phyloP scores from a whole-genome alignment of 2,888 invertebrate species.

The Ennomos fuscantarius region DNA sequence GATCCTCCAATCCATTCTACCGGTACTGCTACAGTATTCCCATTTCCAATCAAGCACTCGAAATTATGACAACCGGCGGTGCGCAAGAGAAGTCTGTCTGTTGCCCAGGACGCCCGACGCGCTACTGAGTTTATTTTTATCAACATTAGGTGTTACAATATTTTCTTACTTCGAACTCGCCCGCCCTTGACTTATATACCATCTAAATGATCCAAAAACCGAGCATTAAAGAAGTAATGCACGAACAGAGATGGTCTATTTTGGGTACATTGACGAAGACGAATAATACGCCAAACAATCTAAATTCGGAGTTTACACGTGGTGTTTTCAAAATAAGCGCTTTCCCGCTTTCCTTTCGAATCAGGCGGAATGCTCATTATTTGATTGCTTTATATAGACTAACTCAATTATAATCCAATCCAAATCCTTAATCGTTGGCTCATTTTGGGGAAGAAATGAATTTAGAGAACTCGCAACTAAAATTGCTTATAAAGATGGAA shows the following conservation, averaged over 20 bases:
- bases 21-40: conserved; percentile 14
- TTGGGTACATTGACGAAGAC: conserved; percentile 36
- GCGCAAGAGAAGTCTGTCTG: conserved; percentile 22
- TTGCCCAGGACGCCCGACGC: conserved; percentile 46
- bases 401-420: no score
- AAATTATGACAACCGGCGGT: conserved; percentile 10
- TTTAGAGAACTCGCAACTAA: no score
- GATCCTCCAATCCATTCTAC: conserved; percentile 23
- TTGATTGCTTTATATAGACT: no score
- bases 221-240: conserved; percentile 31
- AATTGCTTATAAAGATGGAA: no score
- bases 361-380: no score
- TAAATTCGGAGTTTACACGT: conserved; percentile 22
- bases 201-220: conserved; percentile 45
- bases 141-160: conserved; percentile 73
- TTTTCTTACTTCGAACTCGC: conserved; percentile 60
- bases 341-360: not conserved
- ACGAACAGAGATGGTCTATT: conserved; percentile 31
- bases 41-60: conserved; percentile 1
- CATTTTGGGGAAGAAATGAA: no score
- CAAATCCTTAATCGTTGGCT: no score
- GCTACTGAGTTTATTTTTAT: conserved; percentile 79
- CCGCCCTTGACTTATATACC: conserved; percentile 77
- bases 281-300: conserved; percentile 43
- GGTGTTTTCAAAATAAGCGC: conserved; percentile 26